Evolutionary conservation across 2,113 vertebrate genomes (phyloP).

Genomic region (Myiozetetes cayanensis): DNA sequence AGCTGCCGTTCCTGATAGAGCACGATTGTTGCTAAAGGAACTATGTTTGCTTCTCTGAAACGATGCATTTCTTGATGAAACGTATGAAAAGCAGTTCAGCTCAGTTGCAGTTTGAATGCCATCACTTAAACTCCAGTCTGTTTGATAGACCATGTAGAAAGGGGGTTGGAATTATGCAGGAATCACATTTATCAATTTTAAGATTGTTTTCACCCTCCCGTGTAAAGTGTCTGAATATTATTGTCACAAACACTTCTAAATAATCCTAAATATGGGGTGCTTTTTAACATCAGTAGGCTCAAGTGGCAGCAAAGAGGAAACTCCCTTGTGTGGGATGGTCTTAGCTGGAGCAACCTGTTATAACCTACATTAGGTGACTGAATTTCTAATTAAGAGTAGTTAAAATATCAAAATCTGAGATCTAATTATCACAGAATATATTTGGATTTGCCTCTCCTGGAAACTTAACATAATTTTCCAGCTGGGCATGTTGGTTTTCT

Average conservation of each 20-base stretch:
- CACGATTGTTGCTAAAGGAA: background rate
- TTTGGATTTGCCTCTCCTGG: background rate
- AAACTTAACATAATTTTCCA: background rate
- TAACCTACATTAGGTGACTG: background rate
- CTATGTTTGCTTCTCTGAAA: background rate
- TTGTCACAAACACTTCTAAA: background rate
- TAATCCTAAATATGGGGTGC: background rate
- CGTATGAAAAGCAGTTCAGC: background rate
- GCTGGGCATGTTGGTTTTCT: background rate
- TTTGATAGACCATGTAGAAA: background rate
- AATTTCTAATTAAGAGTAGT: background rate
- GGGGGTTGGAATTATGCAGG: background rate
- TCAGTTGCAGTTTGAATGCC: background rate
- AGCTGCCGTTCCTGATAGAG: background rate
- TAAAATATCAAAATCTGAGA: background rate
- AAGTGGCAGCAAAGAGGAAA: background rate
- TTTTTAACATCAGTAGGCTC: background rate
- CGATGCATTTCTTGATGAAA: background rate
- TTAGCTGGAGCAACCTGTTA: background rate
- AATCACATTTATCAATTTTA: background rate
- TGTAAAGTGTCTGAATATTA: background rate
- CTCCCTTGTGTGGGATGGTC: rapidly evolving
- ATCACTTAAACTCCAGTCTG: background rate
- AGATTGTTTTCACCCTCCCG: background rate
- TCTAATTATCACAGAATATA: background rate